A percentile compares a stretch with the other conserved stretches of the same genome.
Conservation (phyloP, 2,797 vertebrate genomes). For the Bradypodion ventrale region DNA sequence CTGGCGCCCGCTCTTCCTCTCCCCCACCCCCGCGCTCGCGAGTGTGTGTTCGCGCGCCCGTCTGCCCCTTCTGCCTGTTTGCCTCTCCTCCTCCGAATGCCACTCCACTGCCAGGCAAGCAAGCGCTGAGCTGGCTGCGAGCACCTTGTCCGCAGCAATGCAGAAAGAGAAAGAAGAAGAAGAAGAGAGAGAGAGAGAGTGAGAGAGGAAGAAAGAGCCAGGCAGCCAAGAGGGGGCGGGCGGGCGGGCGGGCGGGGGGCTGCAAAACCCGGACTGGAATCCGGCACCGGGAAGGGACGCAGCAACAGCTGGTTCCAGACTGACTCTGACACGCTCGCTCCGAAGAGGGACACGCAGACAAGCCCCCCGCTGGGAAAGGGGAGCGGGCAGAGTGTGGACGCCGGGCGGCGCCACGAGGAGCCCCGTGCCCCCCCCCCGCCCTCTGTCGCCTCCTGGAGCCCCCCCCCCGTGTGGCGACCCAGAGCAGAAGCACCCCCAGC, state of each 20-base stretch:
- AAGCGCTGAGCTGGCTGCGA: slow-evolving; percentile 44
- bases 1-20: too few species aligned
- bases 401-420: slow-evolving; percentile 22
- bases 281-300: slow-evolving; percentile 59
- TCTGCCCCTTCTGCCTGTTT: too few species aligned
- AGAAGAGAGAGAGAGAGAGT: slow-evolving; percentile 35
- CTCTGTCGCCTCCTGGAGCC: neutral
- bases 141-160: slow-evolving; percentile 56
- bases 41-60: neutral
- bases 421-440: neutral
- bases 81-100: neutral
- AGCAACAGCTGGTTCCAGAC: slow-evolving; percentile 52
- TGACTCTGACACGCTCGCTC: slow-evolving; percentile 34
- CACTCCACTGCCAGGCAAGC: slow-evolving; percentile 35
- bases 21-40: neutral
- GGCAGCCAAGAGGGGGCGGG: slow-evolving; percentile 39
- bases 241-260: slow-evolving; percentile 59
- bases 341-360: slow-evolving; percentile 39
- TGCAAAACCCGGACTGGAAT: slow-evolving; percentile 72
- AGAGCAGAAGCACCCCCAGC: neutral
- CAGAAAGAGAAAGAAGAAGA: too few species aligned
- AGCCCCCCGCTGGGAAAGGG: slow-evolving; percentile 26
- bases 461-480: neutral
- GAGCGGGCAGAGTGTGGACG: neutral
- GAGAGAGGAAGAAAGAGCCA: too few species aligned